Evolutionary conservation across 2,888 invertebrate genomes (phyloP), one percentile per base, ranked within the genome.

Genomic region (Phalera bucephala): DNA sequence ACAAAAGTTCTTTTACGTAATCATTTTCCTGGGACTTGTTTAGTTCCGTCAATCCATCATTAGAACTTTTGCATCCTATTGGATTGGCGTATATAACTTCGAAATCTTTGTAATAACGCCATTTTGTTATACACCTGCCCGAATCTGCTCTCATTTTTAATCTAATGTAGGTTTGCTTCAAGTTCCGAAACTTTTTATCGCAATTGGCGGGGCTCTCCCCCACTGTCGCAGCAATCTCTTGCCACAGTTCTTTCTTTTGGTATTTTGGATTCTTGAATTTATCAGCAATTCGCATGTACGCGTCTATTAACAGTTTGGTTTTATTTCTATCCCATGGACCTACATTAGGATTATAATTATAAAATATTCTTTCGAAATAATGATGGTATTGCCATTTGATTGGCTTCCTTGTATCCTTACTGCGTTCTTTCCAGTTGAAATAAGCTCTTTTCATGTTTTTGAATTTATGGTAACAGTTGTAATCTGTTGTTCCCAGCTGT

Each of bases 381-480:
- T 75, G 69, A 42, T 77, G 73, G 46, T 86, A 88, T 0, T 74
- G 77, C 88, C 89, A 89, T 41, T 85, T 85, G 1, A 80, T 61
- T 13, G 72, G 50, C 48, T 84, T 84, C 0, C 82, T 81, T 12
- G 72, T 66, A 30, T 76, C 74, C 32, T 69, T 53, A 34, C 65
- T 78, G 27, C 73, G 74, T 17, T 83, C 80, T 23, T 80, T 40
- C 72, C 78, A 82, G 31, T 76, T 84, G 12, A 80, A 72, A 42
- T 88, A 88, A 4, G 84, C 79, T 51, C 82, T 74, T 56, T 85
- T 86, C 33, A 88, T 62, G 50, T 85, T 85, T 49, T 84, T 87
- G 30, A 84, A 89, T 39, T 88, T 89, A 33, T 87, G 84, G 36
- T 87, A 87, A 40, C 87, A 87, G 44, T 79, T 86, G 31, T 82